A percentile compares a stretch with the other conserved stretches of the same genome.
These are phyloP conservation scores for Phrynocephalus vlangalii DNA, from an alignment of 2,797 vertebrate species.

Conservation along the genomic window DNA sequence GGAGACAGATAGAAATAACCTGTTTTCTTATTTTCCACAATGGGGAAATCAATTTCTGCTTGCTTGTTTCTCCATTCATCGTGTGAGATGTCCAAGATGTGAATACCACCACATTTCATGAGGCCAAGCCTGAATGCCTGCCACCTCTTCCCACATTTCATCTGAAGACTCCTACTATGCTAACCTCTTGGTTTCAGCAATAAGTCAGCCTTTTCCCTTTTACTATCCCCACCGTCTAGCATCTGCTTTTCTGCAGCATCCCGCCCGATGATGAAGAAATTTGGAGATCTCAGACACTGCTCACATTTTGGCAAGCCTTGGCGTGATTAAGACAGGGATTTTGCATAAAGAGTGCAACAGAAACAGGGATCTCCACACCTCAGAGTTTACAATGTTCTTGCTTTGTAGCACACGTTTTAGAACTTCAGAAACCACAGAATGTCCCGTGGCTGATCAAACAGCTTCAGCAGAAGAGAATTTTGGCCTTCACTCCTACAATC, in stretches of 20 bases:
- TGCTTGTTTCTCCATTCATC: neutral
- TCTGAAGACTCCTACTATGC: neutral
- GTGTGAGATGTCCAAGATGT: neutral
- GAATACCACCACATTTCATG: neutral
- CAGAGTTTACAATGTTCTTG: too few species aligned
- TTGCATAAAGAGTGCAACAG: neutral
- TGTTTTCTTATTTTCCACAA: neutral
- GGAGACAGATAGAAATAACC: neutral
- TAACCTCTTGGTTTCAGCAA: neutral
- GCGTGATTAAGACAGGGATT: neutral
- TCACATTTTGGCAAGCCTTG: neutral
- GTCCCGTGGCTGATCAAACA: too few species aligned
- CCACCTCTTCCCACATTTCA: neutral
- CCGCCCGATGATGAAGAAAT: neutral
- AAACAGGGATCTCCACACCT: neutral
- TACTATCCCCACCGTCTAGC: neutral
- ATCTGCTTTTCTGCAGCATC: neutral
- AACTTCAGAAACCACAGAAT: too few species aligned
- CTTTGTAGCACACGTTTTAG: too few species aligned
- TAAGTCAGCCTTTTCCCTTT: neutral
- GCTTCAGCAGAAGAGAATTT: too few species aligned
- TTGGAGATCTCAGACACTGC: neutral
- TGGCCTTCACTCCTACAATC: too few species aligned
- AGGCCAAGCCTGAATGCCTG: neutral
- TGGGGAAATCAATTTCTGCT: neutral